These are phyloP conservation scores for Petroica traversi DNA, from an alignment of 2,113 vertebrate species.

Conservation along the genomic window DNA sequence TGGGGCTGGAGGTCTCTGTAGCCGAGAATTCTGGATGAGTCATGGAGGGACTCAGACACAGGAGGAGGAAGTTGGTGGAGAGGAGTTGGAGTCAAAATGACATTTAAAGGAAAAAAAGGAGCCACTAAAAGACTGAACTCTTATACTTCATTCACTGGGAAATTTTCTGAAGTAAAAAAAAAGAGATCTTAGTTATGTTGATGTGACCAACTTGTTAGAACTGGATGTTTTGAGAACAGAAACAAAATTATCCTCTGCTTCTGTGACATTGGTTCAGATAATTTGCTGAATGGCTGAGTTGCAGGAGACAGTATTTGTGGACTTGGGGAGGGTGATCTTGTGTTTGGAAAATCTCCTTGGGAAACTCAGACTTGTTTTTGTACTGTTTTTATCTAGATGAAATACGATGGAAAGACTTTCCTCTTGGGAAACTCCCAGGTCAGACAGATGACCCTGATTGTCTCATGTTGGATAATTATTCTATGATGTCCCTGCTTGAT, in stretches of 20 bases:
- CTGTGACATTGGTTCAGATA: not conserved
- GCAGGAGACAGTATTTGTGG: not conserved
- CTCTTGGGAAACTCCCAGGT: conserved; percentile 88
- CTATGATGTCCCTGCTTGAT: conserved; percentile 86
- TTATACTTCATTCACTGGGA: not conserved
- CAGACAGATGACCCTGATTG: conserved; percentile 89
- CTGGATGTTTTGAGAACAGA: not conserved
- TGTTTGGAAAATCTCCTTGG: not conserved
- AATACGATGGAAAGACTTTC: conserved; percentile 83
- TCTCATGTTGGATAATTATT: conserved; percentile 86
- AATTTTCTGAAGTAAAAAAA: not conserved
- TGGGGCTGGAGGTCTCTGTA: not conserved
- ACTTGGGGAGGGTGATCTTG: not conserved
- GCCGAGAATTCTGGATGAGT: not conserved
- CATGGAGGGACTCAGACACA: not conserved
- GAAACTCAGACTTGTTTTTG: not conserved
- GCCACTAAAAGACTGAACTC: not conserved
- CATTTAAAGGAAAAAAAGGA: not conserved
- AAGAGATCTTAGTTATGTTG: not conserved
- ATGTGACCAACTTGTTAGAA: not conserved
- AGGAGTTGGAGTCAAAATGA: not conserved
- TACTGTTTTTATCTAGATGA: conserved; percentile 69
- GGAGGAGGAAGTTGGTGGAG: not conserved
- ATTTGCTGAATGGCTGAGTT: not conserved
- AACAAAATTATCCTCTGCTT: not conserved